A percentile compares a stretch with the other conserved stretches of the same genome.
Evolutionary conservation across 2,113 vertebrate genomes (phyloP).

Genomic region (Prietella phreatophila): DNA sequence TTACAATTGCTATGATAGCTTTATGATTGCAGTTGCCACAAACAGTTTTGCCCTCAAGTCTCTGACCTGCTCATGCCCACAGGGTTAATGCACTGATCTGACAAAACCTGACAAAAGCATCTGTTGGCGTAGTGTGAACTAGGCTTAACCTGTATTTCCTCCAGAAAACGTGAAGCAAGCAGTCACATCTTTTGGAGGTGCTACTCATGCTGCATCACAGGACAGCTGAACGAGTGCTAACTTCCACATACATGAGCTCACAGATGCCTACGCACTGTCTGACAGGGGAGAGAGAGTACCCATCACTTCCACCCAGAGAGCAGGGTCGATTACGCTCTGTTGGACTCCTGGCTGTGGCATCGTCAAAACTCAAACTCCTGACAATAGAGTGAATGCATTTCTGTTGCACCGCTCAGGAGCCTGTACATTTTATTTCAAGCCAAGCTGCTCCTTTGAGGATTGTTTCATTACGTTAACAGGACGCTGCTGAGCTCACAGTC

Average conservation of each 20-base stretch:
- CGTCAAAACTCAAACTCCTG: background rate
- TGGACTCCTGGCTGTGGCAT: background rate
- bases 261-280: background rate
- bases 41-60: too few species aligned
- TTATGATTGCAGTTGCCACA: too few species aligned
- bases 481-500: background rate
- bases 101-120: too few species aligned
- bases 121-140: too few species aligned
- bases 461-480: background rate
- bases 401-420: background rate
- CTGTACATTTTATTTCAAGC: background rate
- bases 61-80: too few species aligned
- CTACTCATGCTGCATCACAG: background rate
- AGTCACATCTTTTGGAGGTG: background rate
- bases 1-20: too few species aligned
- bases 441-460: background rate
- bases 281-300: background rate
- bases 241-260: constrained; percentile 8
- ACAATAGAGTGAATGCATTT: background rate
- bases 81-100: too few species aligned
- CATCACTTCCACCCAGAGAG: background rate
- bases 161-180: background rate
- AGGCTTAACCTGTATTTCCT: background rate
- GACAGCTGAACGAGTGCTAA: constrained; percentile 14
- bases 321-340: background rate